Conservation (phyloP, 2,888 invertebrate genomes). For the Sphinx pinastri region DNA sequence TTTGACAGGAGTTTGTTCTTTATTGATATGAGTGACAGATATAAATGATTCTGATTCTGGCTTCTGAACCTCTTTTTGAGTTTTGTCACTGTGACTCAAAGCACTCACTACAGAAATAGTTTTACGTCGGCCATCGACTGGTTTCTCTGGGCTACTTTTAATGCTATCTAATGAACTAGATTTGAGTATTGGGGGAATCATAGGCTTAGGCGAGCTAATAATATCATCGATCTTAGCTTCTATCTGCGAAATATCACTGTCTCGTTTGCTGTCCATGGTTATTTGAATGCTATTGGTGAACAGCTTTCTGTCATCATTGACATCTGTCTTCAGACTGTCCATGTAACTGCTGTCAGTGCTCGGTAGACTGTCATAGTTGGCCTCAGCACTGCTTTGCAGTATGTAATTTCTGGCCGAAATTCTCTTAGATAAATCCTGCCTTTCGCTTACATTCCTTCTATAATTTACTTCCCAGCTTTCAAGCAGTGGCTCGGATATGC, state of each 20-base stretch:
- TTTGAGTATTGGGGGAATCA: conserved; percentile 78
- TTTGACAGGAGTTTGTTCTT: conserved; percentile 66
- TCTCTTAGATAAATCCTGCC: conserved; percentile 70
- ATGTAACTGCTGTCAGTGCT: conserved; percentile 79
- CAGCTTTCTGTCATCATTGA: conserved; percentile 67
- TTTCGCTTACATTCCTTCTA: conserved; percentile 72
- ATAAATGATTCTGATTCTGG: conserved; percentile 75
- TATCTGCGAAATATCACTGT: conserved; percentile 80
- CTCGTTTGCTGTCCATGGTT: conserved; percentile 70
- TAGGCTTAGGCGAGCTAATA: conserved; percentile 80
- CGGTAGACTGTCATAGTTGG: conserved; percentile 74
- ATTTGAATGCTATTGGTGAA: conserved; percentile 76
- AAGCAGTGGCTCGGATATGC: conserved; percentile 77
- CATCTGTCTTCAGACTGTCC: conserved; percentile 75
- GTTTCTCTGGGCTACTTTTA: conserved; percentile 81
- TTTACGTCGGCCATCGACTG: conserved; percentile 74
- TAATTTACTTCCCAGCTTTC: conserved; percentile 83
- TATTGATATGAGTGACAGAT: conserved; percentile 84
- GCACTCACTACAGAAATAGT: conserved; percentile 80
- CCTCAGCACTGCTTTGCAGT: conserved; percentile 62
- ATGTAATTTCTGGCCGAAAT: conserved; percentile 75
- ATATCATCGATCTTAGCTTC: conserved; percentile 83
- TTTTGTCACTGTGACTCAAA: conserved; percentile 57
- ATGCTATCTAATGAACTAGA: conserved; percentile 85
- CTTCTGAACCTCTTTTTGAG: conserved; percentile 57